These are phyloP conservation scores for Chrysochloris asiatica DNA, from an alignment of 2,113 vertebrate genomes.

Conservation along the genomic window DNA sequence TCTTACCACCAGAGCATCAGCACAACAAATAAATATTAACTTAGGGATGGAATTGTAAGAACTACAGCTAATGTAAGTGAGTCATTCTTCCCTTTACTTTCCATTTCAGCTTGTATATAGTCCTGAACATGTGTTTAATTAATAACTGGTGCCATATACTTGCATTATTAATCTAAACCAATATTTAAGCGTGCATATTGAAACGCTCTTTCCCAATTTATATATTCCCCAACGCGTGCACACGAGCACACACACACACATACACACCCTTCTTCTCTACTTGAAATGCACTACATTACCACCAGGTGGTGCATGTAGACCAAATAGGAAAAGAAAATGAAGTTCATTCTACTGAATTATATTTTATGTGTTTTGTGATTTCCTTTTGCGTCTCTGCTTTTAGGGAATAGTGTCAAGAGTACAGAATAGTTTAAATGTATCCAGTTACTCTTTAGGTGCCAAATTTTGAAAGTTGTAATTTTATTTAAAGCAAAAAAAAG, in stretches of 20 bases:
- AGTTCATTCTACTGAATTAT: not conserved
- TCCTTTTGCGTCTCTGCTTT: not conserved
- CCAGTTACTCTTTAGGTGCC: not conserved
- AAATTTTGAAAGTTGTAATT: not conserved
- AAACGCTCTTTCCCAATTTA: constrained; percentile 8
- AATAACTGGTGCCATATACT: constrained; percentile 6
- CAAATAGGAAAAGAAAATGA: constrained; percentile 64
- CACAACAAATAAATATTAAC: constrained; percentile 29
- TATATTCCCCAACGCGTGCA: not conserved
- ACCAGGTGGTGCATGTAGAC: constrained; percentile 78
- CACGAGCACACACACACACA: constrained; percentile 14
- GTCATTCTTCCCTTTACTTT: constrained; percentile 13
- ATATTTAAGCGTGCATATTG: constrained; percentile 24
- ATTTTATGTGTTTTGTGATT: constrained; percentile 1
- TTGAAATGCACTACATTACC: constrained; percentile 62
- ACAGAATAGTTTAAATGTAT: not conserved
- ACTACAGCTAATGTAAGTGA: not conserved
- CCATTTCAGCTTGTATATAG: not conserved
- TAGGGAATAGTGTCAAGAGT: not conserved
- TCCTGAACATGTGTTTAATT: constrained; percentile 11
- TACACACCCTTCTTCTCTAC: not conserved
- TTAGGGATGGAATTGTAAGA: constrained; percentile 3
- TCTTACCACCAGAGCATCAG: constrained; percentile 7
- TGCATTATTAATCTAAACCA: constrained; percentile 31
- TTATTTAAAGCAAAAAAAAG: not conserved